A percentile compares a stretch with the other conserved stretches of the same genome.
Evolutionary conservation across 2,113 vertebrate genomes (phyloP).

Genomic region (Oxyura jamaicensis): DNA sequence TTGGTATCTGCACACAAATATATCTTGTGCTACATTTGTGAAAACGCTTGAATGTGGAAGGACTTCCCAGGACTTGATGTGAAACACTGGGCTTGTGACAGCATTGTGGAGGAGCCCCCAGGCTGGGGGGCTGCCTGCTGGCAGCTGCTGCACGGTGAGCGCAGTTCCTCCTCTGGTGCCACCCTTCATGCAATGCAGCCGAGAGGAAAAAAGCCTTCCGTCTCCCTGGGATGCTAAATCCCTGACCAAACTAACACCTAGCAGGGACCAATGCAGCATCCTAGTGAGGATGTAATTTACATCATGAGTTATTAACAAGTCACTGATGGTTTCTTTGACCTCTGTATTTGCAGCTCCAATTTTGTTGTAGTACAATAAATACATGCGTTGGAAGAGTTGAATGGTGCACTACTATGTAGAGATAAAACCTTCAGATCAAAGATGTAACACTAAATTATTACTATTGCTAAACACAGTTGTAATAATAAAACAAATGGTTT

Average conservation of each 20-base stretch:
- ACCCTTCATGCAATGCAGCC: not conserved
- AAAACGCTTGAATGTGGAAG: not conserved
- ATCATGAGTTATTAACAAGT: not conserved
- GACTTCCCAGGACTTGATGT: not conserved
- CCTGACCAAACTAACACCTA: not conserved
- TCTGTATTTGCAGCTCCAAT: not conserved
- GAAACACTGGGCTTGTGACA: not conserved
- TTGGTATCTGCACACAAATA: not conserved
- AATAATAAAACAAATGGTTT: not conserved
- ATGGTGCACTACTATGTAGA: not conserved
- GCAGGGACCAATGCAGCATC: not conserved
- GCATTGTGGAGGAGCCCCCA: accelerated
- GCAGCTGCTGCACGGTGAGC: not conserved
- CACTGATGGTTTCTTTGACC: not conserved
- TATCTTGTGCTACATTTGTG: not conserved
- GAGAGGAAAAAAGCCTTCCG: not conserved
- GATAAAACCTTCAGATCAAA: not conserved
- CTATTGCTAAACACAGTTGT: not conserved
- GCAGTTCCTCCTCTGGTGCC: not conserved
- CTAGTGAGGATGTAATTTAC: not conserved
- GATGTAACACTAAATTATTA: not conserved
- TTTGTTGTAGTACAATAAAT: not conserved
- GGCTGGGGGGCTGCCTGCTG: not conserved
- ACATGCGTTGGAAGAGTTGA: not conserved
- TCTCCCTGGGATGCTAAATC: not conserved